phyloP scores from a whole-genome alignment of 2,113 vertebrate species.

The Lucifuga dentata region DNA sequence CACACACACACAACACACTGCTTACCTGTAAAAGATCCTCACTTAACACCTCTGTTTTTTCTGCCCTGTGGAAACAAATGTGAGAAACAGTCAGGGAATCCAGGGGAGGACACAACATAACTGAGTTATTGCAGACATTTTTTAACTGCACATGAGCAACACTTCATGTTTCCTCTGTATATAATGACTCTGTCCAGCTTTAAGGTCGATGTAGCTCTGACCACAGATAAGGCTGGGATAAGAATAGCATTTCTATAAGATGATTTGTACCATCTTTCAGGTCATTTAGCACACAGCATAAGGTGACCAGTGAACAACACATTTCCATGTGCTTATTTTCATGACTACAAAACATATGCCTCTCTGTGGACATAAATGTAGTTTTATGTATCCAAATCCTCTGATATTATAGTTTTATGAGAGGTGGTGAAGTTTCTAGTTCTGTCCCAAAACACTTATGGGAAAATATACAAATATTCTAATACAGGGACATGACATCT shows the following conservation, averaged over 20 bases:
- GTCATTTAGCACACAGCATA: conserved; percentile 4
- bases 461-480: no score
- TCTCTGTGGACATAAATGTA: not conserved
- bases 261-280: conserved; percentile 19
- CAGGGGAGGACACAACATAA: not conserved
- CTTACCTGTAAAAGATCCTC: conserved; percentile 96
- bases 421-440: no score
- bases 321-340: not conserved
- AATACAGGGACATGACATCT: not conserved
- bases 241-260: no score
- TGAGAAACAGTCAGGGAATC: conserved; percentile 26
- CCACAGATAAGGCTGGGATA: conserved; percentile 3
- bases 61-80: conserved; percentile 85
- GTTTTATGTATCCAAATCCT: no score
- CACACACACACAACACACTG: not conserved
- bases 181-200: not conserved
- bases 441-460: no score
- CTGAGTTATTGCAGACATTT: conserved; percentile 4
- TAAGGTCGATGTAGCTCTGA: not conserved
- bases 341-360: not conserved
- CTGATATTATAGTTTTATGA: no score
- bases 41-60: conserved; percentile 96
- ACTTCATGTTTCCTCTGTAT: not conserved
- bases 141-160: conserved; percentile 1
- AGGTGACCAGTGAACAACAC: not conserved